Conservation (phyloP, 1,140 invertebrate species). For the Arion vulgaris region DNA sequence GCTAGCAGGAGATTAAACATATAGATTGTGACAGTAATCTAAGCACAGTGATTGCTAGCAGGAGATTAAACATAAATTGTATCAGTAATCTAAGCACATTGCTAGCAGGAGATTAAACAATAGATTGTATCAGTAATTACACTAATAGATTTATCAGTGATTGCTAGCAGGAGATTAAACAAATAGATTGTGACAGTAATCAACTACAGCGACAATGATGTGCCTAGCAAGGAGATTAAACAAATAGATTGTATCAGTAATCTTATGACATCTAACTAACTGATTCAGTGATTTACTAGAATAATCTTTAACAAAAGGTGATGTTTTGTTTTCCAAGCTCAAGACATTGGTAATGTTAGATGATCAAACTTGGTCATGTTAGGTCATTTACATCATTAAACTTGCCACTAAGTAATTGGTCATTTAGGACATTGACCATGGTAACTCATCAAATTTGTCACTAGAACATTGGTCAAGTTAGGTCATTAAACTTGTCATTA, state of each 20-base stretch:
- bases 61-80: neutral
- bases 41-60: constrained; percentile 87
- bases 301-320: too few relatives aligned
- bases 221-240: constrained; percentile 75
- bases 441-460: too few relatives aligned
- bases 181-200: neutral
- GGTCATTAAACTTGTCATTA: too few relatives aligned
- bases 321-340: too few relatives aligned
- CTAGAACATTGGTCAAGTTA: too few relatives aligned
- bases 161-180: constrained; percentile 75
- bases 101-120: constrained; percentile 70
- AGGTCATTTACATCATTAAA: too few relatives aligned
- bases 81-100: constrained; percentile 80
- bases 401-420: too few relatives aligned
- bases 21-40: neutral
- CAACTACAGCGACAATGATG: constrained; percentile 89
- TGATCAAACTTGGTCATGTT: too few relatives aligned
- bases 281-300: neutral
- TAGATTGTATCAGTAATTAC: constrained; percentile 56
- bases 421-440: too few relatives aligned
- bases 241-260: neutral
- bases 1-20: constrained; percentile 70
- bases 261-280: constrained; percentile 77
- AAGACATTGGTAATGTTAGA: too few relatives aligned
- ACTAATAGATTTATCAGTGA: constrained; percentile 84